A percentile compares a stretch with the other conserved stretches of the same genome.
Evolutionary conservation across 2,113 vertebrate genomes (phyloP).

Genomic region (Columba livia): DNA sequence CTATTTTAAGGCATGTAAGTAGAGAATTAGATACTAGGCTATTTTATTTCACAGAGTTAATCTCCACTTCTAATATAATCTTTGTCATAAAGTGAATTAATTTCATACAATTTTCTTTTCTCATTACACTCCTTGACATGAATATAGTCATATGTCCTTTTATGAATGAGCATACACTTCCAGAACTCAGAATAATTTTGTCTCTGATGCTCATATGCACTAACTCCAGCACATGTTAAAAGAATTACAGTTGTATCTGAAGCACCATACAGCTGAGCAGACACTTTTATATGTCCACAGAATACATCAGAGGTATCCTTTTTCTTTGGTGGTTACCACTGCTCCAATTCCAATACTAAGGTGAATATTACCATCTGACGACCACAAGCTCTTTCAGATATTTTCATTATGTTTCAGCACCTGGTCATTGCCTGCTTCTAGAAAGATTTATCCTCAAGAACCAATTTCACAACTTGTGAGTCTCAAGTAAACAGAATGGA

Average conservation of each 20-base stretch:
- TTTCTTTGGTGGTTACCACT: background rate
- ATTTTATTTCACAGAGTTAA: conserved; percentile 46
- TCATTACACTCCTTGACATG: background rate
- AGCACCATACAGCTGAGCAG: background rate
- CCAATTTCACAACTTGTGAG: background rate
- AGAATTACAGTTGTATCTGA: background rate
- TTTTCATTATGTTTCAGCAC: background rate
- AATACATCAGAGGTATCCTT: background rate
- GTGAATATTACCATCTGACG: background rate
- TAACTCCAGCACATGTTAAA: background rate
- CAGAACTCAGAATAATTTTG: conserved; percentile 25
- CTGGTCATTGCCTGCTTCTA: background rate
- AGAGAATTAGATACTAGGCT: conserved; percentile 23
- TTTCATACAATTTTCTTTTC: conserved; percentile 28
- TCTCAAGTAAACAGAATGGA: background rate
- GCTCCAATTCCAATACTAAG: background rate
- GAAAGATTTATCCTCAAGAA: background rate
- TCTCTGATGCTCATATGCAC: background rate
- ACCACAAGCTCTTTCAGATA: background rate
- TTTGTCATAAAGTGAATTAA: conserved; percentile 65
- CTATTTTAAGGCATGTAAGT: conserved; percentile 63
- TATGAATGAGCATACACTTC: background rate
- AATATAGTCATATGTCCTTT: background rate
- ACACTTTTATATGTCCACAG: background rate
- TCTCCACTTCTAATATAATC: conserved; percentile 23